A percentile compares a stretch with the other conserved stretches of the same genome.
These are phyloP conservation scores for Enchytraeus crypticus DNA, from an alignment of 2,888 invertebrate genomes.

Conservation along the genomic window DNA sequence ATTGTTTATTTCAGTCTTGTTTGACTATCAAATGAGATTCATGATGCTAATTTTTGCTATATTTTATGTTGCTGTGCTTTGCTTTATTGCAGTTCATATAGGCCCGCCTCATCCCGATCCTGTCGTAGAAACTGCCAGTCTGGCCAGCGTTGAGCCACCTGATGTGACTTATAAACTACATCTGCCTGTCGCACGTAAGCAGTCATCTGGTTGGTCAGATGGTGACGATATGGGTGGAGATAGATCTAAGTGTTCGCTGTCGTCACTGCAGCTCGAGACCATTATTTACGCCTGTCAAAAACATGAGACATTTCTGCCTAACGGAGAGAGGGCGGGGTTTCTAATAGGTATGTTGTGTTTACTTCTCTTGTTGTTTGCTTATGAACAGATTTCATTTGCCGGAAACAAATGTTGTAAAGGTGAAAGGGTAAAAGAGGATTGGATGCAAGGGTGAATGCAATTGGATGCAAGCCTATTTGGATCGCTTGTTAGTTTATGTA, in stretches of 20 bases:
- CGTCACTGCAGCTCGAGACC: constrained; percentile 92
- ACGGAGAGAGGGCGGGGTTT: constrained; percentile 84
- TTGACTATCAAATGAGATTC: too few relatives aligned
- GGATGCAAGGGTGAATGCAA: too few relatives aligned
- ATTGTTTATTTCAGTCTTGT: too few relatives aligned
- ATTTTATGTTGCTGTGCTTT: too few relatives aligned
- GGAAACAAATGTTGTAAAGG: too few relatives aligned
- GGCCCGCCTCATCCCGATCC: constrained; percentile 75
- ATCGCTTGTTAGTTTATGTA: too few relatives aligned
- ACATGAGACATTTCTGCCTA: constrained; percentile 78
- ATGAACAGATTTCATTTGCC: too few relatives aligned
- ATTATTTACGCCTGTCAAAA: constrained; percentile 95
- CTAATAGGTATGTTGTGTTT: constrained; percentile 63
- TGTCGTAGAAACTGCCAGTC: constrained; percentile 94
- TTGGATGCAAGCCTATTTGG: too few relatives aligned
- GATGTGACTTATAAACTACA: constrained; percentile 71
- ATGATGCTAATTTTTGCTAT: too few relatives aligned
- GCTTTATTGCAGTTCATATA: constrained; percentile 19
- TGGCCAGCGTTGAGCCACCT: constrained; percentile 88
- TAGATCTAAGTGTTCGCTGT: constrained; percentile 55
- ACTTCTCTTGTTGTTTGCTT: background rate
- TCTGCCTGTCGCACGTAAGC: constrained; percentile 63
- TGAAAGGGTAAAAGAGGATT: too few relatives aligned
- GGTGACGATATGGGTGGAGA: too few relatives aligned
- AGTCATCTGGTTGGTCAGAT: background rate